Evolutionary conservation across 2,113 vertebrate species (phyloP).

Genomic region (Tretioscincus oriximinensis): DNA sequence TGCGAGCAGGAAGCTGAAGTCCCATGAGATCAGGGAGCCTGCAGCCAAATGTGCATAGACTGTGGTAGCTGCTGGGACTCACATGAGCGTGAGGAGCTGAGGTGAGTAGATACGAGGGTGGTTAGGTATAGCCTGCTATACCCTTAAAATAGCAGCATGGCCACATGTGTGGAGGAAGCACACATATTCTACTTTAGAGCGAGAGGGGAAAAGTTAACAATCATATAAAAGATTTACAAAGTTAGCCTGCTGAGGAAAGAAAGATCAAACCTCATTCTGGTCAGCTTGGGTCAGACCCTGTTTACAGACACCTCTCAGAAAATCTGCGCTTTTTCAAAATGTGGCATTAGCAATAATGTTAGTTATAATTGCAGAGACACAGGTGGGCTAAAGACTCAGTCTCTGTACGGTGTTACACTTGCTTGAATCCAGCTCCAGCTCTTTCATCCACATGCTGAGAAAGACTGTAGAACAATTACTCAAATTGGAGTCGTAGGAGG

Average conservation of each 20-base stretch:
- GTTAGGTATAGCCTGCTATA: too few species aligned
- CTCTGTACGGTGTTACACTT: background rate
- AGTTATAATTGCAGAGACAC: background rate
- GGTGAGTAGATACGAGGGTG: too few species aligned
- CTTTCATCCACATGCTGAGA: background rate
- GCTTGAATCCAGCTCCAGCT: background rate
- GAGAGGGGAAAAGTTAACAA: too few species aligned
- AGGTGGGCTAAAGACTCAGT: background rate
- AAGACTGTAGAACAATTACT: constrained; percentile 10
- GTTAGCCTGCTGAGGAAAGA: too few species aligned
- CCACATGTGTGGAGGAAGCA: too few species aligned
- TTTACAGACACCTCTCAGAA: background rate
- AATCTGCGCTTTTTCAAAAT: background rate
- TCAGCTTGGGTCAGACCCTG: background rate
- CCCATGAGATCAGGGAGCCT: too few species aligned
- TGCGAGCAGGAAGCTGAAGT: too few species aligned
- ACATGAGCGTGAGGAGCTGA: too few species aligned
- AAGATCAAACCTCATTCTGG: background rate
- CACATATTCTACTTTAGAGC: background rate
- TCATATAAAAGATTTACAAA: too few species aligned
- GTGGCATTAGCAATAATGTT: background rate
- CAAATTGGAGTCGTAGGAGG: constrained; percentile 8
- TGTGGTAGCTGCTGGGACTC: too few species aligned
- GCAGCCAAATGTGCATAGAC: too few species aligned
- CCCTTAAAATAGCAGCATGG: too few species aligned